These are phyloP conservation scores for Fregetta grallaria DNA, from an alignment of 2,113 vertebrate species.

Conservation along the genomic window DNA sequence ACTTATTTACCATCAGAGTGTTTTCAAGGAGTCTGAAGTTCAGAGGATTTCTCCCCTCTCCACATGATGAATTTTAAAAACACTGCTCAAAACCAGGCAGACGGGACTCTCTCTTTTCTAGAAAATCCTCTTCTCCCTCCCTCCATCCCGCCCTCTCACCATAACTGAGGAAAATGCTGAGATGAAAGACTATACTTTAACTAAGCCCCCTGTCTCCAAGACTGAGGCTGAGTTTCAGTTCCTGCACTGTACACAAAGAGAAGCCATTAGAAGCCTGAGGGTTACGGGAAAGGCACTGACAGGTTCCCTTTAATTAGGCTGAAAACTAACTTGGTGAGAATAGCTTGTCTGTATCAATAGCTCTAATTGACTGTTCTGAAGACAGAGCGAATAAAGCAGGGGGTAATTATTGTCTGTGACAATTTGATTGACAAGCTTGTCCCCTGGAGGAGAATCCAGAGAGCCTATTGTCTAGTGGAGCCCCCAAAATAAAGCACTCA, in stretches of 20 bases:
- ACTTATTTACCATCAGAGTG: not conserved
- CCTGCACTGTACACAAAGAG: slow-evolving; percentile 38
- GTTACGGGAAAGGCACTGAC: slow-evolving; percentile 54
- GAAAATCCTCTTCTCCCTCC: not conserved
- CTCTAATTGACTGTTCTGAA: slow-evolving; percentile 69
- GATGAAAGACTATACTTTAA: slow-evolving; percentile 17
- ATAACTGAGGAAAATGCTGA: not conserved
- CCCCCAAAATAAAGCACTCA: slow-evolving; percentile 32
- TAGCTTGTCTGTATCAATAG: slow-evolving; percentile 68
- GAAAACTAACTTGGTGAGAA: slow-evolving; percentile 65
- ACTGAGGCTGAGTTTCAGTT: not conserved
- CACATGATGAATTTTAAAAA: not conserved
- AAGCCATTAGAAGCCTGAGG: slow-evolving; percentile 44
- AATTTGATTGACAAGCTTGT: slow-evolving; percentile 68
- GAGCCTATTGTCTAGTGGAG: slow-evolving; percentile 39
- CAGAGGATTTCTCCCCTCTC: not conserved
- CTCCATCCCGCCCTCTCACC: not conserved
- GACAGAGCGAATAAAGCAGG: slow-evolving; percentile 55
- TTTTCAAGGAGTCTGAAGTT: slow-evolving; percentile 11
- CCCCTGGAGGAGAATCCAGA: slow-evolving; percentile 62
- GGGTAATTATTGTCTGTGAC: slow-evolving; percentile 69
- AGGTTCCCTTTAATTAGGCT: slow-evolving; percentile 72
- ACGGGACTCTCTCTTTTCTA: not conserved
- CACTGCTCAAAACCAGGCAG: not conserved
- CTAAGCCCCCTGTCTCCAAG: not conserved